Base-by-base conservation (phyloP, 2,888 invertebrate species). In the Cyaniris semiargus region DNA sequence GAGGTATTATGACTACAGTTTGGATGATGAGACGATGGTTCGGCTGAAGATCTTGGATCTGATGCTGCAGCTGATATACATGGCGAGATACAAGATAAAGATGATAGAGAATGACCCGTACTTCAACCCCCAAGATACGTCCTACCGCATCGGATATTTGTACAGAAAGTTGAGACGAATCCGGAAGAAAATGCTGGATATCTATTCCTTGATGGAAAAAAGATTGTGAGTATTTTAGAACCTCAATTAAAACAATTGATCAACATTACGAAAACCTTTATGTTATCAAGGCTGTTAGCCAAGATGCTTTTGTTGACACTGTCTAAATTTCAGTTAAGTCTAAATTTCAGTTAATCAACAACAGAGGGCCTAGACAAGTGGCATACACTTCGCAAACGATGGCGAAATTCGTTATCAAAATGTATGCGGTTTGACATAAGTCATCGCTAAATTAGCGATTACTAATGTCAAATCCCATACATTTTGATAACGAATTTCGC, bases 41-140 rank as follows among this genome's bases (percentile, higher is more conserved):
- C 77, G 76, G 8, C 78, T 79, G 13, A 86, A 85, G 60, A 3
- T 79, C 0, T 77, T 81, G 31, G 87, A 87, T 48, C 0, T 84
- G 31, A 85, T 85, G 82, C 79, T 88, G 5, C 86, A 86, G 74
- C 27, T 81, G 0, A 83, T 88, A n/a, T 87, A 87, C 78, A 87
- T 87, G 87, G 83, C 85, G 1, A 79, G 85, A 1, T 83, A 86
- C 75, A 82, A 81, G 38, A 76, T 87, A 0, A 81, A 80, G 13
- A 79, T 81, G 23, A 8, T 88, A 4, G 85, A 87, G 44, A 71
- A 75, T 0, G 80, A 82, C 21, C 78, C 79, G 1, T 79, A 81
- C 75, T 86, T 83, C 78, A 85, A 83, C 72, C 78, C 79, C 5
- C 81, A 81, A 0, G 86, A 86, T 75, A 84, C 85, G 0, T 84